A percentile compares a stretch with the other conserved stretches of the same genome.
Evolutionary conservation across 2,797 vertebrate genomes (phyloP).

Genomic region (Scomberomorus guttatus): DNA sequence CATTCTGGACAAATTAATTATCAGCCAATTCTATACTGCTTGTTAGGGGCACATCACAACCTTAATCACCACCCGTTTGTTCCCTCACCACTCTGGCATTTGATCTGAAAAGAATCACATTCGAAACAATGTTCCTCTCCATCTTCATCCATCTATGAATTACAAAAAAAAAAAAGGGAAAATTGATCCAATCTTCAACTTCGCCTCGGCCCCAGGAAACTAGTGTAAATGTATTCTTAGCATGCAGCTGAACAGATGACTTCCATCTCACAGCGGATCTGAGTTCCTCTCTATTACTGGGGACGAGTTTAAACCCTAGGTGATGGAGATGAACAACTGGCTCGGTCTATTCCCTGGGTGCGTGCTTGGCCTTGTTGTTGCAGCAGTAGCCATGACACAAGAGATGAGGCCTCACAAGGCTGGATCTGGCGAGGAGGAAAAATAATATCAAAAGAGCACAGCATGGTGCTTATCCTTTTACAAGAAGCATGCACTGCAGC

Average conservation of each 20-base stretch:
- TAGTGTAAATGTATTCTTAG: slow-evolving; percentile 61
- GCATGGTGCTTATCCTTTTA: slow-evolving; percentile 80
- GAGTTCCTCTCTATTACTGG: slow-evolving; percentile 64
- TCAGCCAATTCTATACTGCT: slow-evolving; percentile 49
- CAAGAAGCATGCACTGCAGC: slow-evolving; percentile 77
- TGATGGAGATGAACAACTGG: slow-evolving; percentile 73
- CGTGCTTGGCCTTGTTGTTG: slow-evolving; percentile 71
- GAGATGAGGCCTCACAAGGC: slow-evolving; percentile 76
- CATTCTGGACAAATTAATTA: slow-evolving; percentile 72
- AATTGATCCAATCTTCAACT: slow-evolving; percentile 52
- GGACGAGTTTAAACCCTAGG: slow-evolving; percentile 69
- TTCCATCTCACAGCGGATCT: slow-evolving; percentile 59
- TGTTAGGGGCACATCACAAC: slow-evolving; percentile 58
- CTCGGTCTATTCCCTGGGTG: slow-evolving; percentile 68
- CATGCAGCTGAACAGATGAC: slow-evolving; percentile 62
- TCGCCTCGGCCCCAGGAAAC: slow-evolving; percentile 38
- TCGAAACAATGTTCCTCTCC: slow-evolving; percentile 41
- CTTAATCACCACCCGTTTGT: slow-evolving; percentile 70
- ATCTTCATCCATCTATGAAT: slow-evolving; percentile 40
- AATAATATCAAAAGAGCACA: slow-evolving; percentile 83
- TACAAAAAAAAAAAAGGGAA: slow-evolving; percentile 21
- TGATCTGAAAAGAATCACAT: slow-evolving; percentile 46
- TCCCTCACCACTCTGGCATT: slow-evolving; percentile 41
- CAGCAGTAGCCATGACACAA: slow-evolving; percentile 70
- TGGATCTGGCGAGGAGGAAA: slow-evolving; percentile 74